Conservation (phyloP, 2,888 invertebrate species). For the Smittia sp. region DNA sequence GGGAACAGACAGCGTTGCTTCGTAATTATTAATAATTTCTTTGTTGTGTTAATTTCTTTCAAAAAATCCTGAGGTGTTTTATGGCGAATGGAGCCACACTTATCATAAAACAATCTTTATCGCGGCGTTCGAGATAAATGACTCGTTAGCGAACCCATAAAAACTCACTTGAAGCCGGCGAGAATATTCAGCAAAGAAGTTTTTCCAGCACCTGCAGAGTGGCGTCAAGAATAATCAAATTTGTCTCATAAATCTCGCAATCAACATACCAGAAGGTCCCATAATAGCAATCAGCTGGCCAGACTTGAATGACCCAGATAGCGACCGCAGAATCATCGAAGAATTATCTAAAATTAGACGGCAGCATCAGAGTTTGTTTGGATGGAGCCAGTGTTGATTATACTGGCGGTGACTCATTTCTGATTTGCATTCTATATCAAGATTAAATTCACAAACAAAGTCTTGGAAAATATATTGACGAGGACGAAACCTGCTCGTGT, state of each 20-base stretch:
- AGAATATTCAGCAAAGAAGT: slow-evolving; percentile 85
- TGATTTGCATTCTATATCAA: no score
- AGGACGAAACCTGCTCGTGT: no score
- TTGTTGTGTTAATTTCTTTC: no score
- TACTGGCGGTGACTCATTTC: no score
- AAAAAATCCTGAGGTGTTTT: no score
- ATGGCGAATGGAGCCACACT: no score
- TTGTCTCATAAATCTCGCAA: background rate
- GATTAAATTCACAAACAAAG: no score
- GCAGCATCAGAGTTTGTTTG: no score
- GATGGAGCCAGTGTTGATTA: no score
- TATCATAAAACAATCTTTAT: no score
- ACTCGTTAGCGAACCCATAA: slow-evolving; percentile 11
- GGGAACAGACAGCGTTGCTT: background rate
- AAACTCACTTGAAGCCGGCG: slow-evolving; percentile 83
- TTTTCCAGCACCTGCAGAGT: slow-evolving; percentile 80
- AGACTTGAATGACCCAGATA: slow-evolving; percentile 80
- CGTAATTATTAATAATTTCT: slow-evolving; percentile 11
- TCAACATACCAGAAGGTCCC: slow-evolving; percentile 24
- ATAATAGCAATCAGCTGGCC: slow-evolving; percentile 64
- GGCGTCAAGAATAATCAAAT: background rate
- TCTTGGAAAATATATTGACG: no score
- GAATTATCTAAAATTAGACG: slow-evolving; percentile 58
- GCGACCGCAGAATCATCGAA: slow-evolving; percentile 74
- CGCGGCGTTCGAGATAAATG: background rate